A percentile compares a stretch with the other conserved stretches of the same genome.
Evolutionary conservation across 2,797 vertebrate species (phyloP).

Genomic region (Enteromius anoplus): DNA sequence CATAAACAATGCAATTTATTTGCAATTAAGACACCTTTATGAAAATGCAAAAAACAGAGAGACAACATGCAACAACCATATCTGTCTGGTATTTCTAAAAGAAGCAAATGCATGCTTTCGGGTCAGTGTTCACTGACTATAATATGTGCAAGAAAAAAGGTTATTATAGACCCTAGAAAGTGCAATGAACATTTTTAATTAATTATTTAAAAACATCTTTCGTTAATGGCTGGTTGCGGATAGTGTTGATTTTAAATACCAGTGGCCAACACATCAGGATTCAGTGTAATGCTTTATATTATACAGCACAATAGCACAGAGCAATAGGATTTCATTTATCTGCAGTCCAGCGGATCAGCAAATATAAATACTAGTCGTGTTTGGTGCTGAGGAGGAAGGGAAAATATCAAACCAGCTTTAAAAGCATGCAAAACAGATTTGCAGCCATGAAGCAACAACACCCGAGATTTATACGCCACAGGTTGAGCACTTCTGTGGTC

Average conservation of each 20-base stretch:
- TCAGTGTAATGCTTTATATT: no score
- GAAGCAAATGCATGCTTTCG: background rate
- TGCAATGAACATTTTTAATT: background rate
- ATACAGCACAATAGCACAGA: no score
- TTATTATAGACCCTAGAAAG: background rate
- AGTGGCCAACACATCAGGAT: background rate
- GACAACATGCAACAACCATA: background rate
- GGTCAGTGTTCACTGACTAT: background rate
- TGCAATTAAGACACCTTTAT: background rate
- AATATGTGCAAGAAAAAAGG: background rate
- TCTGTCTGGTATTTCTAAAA: background rate
- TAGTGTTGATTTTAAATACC: background rate
- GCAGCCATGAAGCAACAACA: slow-evolving; percentile 20
- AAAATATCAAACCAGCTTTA: slow-evolving; percentile 19
- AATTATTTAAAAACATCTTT: background rate
- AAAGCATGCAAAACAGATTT: slow-evolving; percentile 15
- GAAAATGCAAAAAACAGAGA: background rate
- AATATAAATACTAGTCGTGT: background rate
- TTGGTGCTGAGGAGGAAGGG: background rate
- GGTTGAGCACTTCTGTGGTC: background rate
- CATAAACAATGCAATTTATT: background rate
- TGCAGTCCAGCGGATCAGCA: background rate
- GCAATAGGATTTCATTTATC: slow-evolving; percentile 6
- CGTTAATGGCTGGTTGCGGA: background rate
- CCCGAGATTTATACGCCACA: background rate